Conservation (phyloP, 2,113 vertebrate genomes). For the Copsychus sechellarum region DNA sequence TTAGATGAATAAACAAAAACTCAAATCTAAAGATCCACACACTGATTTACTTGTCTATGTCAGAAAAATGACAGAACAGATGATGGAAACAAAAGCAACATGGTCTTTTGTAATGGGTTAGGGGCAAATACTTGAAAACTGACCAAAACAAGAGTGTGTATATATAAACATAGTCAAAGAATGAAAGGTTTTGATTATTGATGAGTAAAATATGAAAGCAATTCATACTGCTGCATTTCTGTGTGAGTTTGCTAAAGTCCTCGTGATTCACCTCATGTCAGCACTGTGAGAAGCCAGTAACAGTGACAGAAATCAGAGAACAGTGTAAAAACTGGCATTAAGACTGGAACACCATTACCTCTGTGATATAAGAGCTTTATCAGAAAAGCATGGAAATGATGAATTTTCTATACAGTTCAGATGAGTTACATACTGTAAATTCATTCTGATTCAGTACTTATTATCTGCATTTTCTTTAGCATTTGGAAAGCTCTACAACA, state of each 20-base stretch:
- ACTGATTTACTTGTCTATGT: fast-evolving
- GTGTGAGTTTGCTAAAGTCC: not conserved
- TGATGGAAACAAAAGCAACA: not conserved
- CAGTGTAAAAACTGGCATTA: not conserved
- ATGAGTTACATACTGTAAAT: not conserved
- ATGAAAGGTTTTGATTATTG: not conserved
- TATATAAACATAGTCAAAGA: not conserved
- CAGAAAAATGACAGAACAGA: not conserved
- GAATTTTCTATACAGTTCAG: not conserved
- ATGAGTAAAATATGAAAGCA: not conserved
- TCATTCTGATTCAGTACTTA: not conserved
- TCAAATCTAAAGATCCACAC: not conserved
- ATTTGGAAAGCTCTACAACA: not conserved
- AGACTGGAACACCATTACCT: not conserved
- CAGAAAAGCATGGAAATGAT: not conserved
- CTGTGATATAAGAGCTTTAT: not conserved
- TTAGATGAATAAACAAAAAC: not conserved
- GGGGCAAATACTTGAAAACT: not conserved
- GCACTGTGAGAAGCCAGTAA: not conserved
- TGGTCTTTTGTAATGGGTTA: not conserved
- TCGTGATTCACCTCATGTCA: not conserved
- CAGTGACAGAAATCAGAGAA: not conserved
- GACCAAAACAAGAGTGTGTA: not conserved
- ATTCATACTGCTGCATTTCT: not conserved
- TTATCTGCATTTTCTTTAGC: not conserved